A percentile compares a stretch with the other conserved stretches of the same genome.
Evolutionary conservation across 2,888 invertebrate species (phyloP).

Genomic region (Drosophila mettleri): DNA sequence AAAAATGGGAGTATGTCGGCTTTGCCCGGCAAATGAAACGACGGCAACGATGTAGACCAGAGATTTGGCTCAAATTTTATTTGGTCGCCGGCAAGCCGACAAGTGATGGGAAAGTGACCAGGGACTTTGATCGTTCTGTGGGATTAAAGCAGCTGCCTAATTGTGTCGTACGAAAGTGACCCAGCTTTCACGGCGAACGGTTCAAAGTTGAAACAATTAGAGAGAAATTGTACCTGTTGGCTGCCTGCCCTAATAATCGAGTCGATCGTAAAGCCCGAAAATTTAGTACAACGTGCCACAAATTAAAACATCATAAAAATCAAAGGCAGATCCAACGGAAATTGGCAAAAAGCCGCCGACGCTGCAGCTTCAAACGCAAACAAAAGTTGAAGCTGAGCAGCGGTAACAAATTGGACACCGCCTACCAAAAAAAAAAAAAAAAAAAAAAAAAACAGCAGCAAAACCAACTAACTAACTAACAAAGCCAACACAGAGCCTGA

Average conservation of each 20-base stretch:
- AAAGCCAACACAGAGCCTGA: slow-evolving; percentile 43
- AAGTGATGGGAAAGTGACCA: slow-evolving; percentile 71
- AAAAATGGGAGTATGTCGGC: slow-evolving; percentile 57
- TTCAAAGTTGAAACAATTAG: slow-evolving; percentile 32
- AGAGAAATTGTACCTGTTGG: slow-evolving; percentile 64
- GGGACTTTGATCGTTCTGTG: slow-evolving; percentile 13
- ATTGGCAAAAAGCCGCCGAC: slow-evolving; percentile 53
- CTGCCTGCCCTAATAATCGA: slow-evolving; percentile 21
- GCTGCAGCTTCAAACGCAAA: slow-evolving; percentile 45
- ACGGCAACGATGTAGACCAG: slow-evolving; percentile 24
- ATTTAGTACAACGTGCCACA: slow-evolving; percentile 74
- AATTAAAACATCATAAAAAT: slow-evolving; percentile 80
- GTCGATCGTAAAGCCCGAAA: slow-evolving; percentile 41
- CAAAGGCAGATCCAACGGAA: slow-evolving; percentile 62
- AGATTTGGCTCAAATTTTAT: slow-evolving; percentile 34
- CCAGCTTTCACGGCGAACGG: slow-evolving; percentile 25
- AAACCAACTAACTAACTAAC: slow-evolving; percentile 59
- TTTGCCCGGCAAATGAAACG: slow-evolving; percentile 36
- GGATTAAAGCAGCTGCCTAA: slow-evolving; percentile 54
- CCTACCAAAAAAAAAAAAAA: slow-evolving; percentile 43
- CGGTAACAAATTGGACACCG: slow-evolving; percentile 75
- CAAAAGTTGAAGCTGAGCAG: slow-evolving; percentile 78
- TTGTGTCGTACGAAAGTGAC: slow-evolving; percentile 43
- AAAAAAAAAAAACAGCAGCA: slow-evolving; percentile 1
- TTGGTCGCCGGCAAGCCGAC: slow-evolving; percentile 48